Evolutionary conservation across 2,797 vertebrate species (phyloP), one percentile per base, ranked within the genome.

Genomic region (Malurus leucopterus): DNA sequence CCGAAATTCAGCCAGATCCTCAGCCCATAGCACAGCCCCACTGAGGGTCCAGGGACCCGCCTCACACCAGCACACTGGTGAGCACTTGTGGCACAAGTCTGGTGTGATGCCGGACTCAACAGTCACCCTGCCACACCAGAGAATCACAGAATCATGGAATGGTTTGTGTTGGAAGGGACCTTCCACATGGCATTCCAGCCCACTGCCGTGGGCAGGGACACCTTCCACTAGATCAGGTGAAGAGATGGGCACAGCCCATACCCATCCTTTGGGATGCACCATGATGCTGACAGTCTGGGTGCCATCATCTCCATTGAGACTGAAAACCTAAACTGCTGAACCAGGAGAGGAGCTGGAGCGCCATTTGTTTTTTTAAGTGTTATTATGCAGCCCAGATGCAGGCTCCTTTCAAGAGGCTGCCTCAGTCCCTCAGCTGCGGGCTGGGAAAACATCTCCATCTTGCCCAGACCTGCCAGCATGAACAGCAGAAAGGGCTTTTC

Each of bases 21-120:
- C 8, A 2, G 53, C 49, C 49, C 21, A 2, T 0, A 1, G 50
- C 8, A 2, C 22, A 26, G 9, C 43, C 27, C 9, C 50, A 7
- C 32, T 2, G 3, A 34, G 49, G 24, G 16, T 11, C 51, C 4
- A 0, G 17, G 34, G n/a, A 55, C 15, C 15, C 4, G 18, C 51
- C 47, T 6, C 0, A 24, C 23, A 9, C 0, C 0, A 30, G 14
- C 1, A 19, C 40, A 26, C 17, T 9, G 11, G 0, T 2, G 0
- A 38, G 9, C 3, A 2, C 32, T 26, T 1, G 0, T 1, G 7
- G 46, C 43, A 51, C 17, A 3, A 16, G 7, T 3, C n/a, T 13
- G 43, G 11, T 20, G 0, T 0, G 1, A 27, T 13, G 54, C n/a
- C 0, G 0, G 24, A 12, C 38, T 70, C 58, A 32, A 15, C 21